Percentiles rank a stretch among this genome's conserved stretches.
These are phyloP conservation scores for Papilio dardanus DNA, from an alignment of 1,140 invertebrate species.

Conservation along the genomic window DNA sequence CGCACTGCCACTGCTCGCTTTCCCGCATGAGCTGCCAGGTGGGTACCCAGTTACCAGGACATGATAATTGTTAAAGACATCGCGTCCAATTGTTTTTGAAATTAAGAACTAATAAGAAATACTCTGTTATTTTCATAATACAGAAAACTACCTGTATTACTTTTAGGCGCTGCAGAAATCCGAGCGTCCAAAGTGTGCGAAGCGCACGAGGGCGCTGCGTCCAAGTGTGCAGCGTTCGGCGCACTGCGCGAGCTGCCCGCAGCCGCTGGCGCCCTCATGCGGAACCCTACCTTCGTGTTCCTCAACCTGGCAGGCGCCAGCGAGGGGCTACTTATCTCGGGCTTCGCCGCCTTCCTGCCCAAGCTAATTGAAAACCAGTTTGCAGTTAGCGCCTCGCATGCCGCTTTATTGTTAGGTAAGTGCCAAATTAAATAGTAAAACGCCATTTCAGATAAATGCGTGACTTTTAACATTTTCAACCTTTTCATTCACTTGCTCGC, in stretches of 20 bases:
- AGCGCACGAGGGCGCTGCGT: constrained; percentile 84
- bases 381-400: constrained; percentile 87
- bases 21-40: constrained; percentile 88
- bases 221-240: constrained; percentile 82
- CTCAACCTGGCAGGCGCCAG: constrained; percentile 90
- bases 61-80: background rate
- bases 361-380: constrained; percentile 94
- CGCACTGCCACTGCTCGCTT: constrained; percentile 87
- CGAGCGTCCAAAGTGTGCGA: constrained; percentile 87
- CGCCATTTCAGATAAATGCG: too few relatives aligned
- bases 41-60: constrained; percentile 37
- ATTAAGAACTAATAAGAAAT: background rate
- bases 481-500: constrained; percentile 1
- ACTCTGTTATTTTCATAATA: background rate
- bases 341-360: constrained; percentile 92
- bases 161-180: constrained; percentile 84
- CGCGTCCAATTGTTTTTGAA: background rate
- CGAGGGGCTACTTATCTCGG: constrained; percentile 90
- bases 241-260: constrained; percentile 86
- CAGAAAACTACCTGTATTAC: background rate
- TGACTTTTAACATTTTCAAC: too few relatives aligned
- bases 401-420: constrained; percentile 90
- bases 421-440: background rate
- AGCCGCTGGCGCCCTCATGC: constrained; percentile 85
- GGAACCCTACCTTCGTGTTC: constrained; percentile 91